Conservation (phyloP, 2,888 invertebrate genomes). For the Idaea dimidiata region DNA sequence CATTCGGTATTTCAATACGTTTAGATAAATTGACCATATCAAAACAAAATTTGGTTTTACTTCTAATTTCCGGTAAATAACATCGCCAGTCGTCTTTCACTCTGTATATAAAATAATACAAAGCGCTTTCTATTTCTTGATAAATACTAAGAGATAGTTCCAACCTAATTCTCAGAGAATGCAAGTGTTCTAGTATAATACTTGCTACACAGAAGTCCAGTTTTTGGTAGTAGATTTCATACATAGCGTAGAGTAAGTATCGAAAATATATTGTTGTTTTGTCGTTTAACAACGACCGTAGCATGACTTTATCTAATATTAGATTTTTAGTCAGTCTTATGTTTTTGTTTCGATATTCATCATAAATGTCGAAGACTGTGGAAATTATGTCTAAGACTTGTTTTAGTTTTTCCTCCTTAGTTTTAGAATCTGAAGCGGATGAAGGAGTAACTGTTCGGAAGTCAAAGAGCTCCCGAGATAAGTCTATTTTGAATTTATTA, state of each 20-base stretch:
- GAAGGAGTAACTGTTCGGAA: too few species aligned
- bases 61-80: not conserved
- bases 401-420: too few species aligned
- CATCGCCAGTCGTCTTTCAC: not conserved
- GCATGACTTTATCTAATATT: not conserved
- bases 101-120: conserved; percentile 3
- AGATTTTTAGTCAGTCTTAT: not conserved
- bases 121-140: not conserved
- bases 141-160: not conserved
- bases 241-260: not conserved
- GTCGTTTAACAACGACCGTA: not conserved
- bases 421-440: too few species aligned
- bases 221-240: not conserved
- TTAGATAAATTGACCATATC: not conserved
- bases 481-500: not conserved
- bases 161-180: not conserved
- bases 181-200: not conserved
- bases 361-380: not conserved
- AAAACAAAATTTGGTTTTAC: not conserved
- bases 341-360: not conserved
- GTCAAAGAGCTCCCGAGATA: not conserved
- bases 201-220: not conserved
- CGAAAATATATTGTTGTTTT: not conserved
- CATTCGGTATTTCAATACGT: not conserved
- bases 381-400: not conserved